Base-by-base conservation (phyloP, 2,888 invertebrate species). In the Tetragonisca angustula region DNA sequence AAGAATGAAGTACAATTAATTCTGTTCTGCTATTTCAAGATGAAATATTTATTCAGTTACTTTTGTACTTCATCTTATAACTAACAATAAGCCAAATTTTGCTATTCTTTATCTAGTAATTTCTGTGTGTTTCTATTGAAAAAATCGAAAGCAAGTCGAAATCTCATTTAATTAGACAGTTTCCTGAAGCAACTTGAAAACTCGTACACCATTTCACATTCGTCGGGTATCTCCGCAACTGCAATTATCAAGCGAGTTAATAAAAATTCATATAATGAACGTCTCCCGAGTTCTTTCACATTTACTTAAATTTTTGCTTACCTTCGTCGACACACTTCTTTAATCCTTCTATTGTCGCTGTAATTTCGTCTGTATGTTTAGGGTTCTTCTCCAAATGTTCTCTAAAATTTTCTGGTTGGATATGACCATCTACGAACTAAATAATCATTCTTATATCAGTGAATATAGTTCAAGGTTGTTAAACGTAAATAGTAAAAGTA, bases 331-430 rank as follows among this genome's bases (percentile, higher is more conserved):
- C 0, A 9, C 83, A 83, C 4, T 54, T 4, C 0, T 5, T 19
- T 0, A 24, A 0, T 0, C 2, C 0, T 1, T 74, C 68, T 3
- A n/a, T 0, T 1, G 0, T 4, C 4, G 0, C 2, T 17, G n/a
- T 0, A 21, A 27, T 4, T 17, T 4, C 24, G 0, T 13, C 59
- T 0, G 11, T 32, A 4, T 32, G 0, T 2, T 43, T 0, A 0
- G 6, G 3, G 17, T 19, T 0, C 50, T 62, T 56, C 1, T 56
- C 36, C 4, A 32, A 0, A 0, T 36, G 0, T 4, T 62, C 50
- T 0, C 15, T 0, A 0, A 72, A 1, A 0, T 52, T 69, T 0
- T 68, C 71, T 0, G 0, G 0, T 0, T 24, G 1, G 0, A 82
- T 0, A 2, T 24, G 0, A 4, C 15, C 21, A 1, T 21, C 65